Evolutionary conservation across 1,140 invertebrate genomes (phyloP).

Genomic region (Pseudobourletiella spinata): DNA sequence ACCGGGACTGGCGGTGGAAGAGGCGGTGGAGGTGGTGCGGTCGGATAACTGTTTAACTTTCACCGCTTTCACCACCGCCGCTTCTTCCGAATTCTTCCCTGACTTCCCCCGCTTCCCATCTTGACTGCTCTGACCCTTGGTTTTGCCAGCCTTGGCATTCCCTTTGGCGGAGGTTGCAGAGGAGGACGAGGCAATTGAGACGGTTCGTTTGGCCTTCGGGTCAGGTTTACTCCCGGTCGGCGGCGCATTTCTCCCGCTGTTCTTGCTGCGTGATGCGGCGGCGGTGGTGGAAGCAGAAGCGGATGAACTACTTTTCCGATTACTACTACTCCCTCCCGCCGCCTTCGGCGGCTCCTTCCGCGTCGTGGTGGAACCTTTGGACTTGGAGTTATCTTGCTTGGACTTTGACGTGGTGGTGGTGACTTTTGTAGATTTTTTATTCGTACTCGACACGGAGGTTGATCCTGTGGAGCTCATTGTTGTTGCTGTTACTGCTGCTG

Average conservation of each 20-base stretch:
- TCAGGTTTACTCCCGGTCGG: not conserved
- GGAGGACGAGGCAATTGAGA: not conserved
- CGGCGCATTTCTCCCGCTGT: not conserved
- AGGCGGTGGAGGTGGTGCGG: not conserved
- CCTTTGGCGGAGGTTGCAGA: not conserved
- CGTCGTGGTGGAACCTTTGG: not conserved
- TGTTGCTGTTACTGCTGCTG: not conserved
- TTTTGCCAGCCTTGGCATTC: not conserved
- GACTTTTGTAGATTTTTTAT: not conserved
- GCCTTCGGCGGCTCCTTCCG: not conserved
- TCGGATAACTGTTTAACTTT: not conserved
- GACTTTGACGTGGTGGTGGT: not conserved
- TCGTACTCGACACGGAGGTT: not conserved
- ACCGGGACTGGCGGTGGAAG: not conserved
- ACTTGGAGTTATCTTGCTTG: slow-evolving; percentile 5
- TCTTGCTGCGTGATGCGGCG: not conserved
- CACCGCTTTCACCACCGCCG: slow-evolving; percentile 7
- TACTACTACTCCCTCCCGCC: not conserved
- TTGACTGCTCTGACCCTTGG: not conserved
- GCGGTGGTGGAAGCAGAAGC: not conserved
- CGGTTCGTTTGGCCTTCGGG: not conserved
- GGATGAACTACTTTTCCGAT: not conserved
- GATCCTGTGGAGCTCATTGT: not conserved
- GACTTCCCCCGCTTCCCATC: not conserved
- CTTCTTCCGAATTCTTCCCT: slow-evolving; percentile 1